Evolutionary conservation across 2,113 vertebrate genomes (phyloP), one percentile per base, ranked within the genome.

Genomic region (Saguinus imperator): DNA sequence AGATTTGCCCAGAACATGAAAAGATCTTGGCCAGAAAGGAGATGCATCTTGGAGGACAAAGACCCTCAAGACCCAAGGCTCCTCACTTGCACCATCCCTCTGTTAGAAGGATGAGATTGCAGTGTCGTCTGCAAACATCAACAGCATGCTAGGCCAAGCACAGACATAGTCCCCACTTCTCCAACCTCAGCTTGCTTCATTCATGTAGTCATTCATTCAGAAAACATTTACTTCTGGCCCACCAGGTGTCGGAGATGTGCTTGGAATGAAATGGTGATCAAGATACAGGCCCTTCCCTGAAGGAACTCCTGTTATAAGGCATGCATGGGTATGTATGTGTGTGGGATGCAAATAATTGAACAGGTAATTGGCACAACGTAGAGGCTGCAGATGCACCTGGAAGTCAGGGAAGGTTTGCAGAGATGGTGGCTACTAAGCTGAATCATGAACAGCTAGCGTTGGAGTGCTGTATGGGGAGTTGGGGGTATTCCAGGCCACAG

Each of bases 401-500:
- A n/a, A 68, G 50, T 32, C 37, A 57, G 13, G 21, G 58, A 81
- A 57, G 20, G 6, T 58, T 70, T 57, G 20, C 21, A 64, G 50
- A 37, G 72, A 14, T 45, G 9, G 40, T 5, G 10, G 17, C 37
- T 10, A 18, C 48, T 32, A 27, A 16, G 20, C 82, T 37, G 79
- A 48, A 32, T 52, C 43, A 43, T 58, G 32, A 21, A 11, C 4
- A 93, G 45, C 4, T 0, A 21, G 37, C 10, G 23, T 7, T 43
- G 40, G 18, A 1, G 5, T 5, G 13, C 52, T 35, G 32, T 1
- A 11, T 5, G 27, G 27, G 5, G 20, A 37, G 9, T 0, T 32
- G 66, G 11, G 32, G 25, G 35, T 6, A 23, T 17, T 43, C 35
- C 3, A 20, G 58, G 27, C 23, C 40, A n/a, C 5, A 57, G 10